Evolutionary conservation across 2,888 invertebrate genomes (phyloP).

Genomic region (Pilophorus perplexus): DNA sequence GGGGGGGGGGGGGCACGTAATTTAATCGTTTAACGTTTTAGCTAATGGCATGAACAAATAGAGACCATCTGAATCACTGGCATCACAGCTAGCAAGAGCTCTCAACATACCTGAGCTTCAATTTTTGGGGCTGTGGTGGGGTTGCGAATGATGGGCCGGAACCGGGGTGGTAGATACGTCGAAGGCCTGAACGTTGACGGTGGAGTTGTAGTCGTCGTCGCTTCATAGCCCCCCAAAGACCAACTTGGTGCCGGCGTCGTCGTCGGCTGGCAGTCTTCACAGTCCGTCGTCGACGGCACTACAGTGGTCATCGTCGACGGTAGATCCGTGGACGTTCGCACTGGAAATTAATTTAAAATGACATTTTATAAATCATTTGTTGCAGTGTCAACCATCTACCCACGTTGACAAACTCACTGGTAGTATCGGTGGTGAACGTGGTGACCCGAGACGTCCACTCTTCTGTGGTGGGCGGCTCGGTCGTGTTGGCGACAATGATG

Average conservation of each 20-base stretch:
- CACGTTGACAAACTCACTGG: conserved; percentile 1
- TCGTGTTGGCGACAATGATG: conserved; percentile 41
- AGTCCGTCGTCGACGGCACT: conserved; percentile 16
- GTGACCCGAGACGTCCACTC: conserved; percentile 52
- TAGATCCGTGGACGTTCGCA: conserved; percentile 30
- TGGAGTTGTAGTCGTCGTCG: neutral
- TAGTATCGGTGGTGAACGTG: conserved; percentile 52
- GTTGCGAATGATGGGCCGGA: neutral
- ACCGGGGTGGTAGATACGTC: conserved; percentile 6
- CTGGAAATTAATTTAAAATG: conserved; percentile 13
- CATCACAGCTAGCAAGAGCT: too few species aligned
- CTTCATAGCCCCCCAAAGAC: neutral
- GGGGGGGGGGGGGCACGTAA: too few species aligned
- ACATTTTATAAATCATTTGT: neutral
- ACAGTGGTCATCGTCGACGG: conserved; percentile 20
- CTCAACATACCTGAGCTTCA: too few species aligned
- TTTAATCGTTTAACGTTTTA: too few species aligned
- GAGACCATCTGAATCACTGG: too few species aligned
- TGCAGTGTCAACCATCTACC: neutral
- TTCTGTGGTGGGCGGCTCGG: conserved; percentile 16
- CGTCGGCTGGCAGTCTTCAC: conserved; percentile 25
- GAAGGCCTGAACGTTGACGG: conserved; percentile 23
- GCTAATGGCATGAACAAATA: too few species aligned
- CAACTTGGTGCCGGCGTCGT: neutral
- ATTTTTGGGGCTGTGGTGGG: neutral